A percentile compares a stretch with the other conserved stretches of the same genome.
Evolutionary conservation across 1,140 invertebrate species (phyloP).

Genomic region (Drosophila leontia): DNA sequence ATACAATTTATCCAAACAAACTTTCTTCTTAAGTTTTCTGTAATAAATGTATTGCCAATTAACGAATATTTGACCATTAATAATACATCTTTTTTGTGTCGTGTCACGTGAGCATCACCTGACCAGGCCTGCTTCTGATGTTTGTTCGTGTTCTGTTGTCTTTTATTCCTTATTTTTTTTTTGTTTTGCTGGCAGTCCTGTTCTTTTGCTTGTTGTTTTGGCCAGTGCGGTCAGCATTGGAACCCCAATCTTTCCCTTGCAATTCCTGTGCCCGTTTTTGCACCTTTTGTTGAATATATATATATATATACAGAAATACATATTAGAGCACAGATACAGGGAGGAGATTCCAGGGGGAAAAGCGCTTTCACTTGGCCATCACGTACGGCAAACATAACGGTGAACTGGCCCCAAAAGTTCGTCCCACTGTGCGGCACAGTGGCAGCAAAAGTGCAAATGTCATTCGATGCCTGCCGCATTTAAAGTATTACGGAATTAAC

Average conservation of each 20-base stretch:
- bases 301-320: constrained; percentile 50
- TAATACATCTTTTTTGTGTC: not conserved
- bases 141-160: constrained; percentile 48
- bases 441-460: constrained; percentile 81
- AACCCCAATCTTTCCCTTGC: constrained; percentile 45
- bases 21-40: not conserved
- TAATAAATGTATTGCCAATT: not conserved
- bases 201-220: constrained; percentile 52
- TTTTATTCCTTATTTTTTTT: constrained; percentile 19
- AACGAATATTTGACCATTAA: not conserved
- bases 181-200: constrained; percentile 13
- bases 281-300: constrained; percentile 66
- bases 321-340: constrained; percentile 57
- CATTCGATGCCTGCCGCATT: constrained; percentile 82
- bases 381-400: constrained; percentile 61
- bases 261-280: constrained; percentile 75
- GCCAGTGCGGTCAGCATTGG: constrained; percentile 56
- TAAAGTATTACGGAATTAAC: constrained; percentile 84
- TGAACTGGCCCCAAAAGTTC: constrained; percentile 11
- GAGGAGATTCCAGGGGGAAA: constrained; percentile 20
- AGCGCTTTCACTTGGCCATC: constrained; percentile 71
- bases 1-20: no score
- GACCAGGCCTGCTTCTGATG: constrained; percentile 43
- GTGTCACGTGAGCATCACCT: constrained; percentile 21
- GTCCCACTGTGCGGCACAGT: constrained; percentile 74